Conservation (phyloP, 1,140 invertebrate species). For the Asobara japonica region DNA sequence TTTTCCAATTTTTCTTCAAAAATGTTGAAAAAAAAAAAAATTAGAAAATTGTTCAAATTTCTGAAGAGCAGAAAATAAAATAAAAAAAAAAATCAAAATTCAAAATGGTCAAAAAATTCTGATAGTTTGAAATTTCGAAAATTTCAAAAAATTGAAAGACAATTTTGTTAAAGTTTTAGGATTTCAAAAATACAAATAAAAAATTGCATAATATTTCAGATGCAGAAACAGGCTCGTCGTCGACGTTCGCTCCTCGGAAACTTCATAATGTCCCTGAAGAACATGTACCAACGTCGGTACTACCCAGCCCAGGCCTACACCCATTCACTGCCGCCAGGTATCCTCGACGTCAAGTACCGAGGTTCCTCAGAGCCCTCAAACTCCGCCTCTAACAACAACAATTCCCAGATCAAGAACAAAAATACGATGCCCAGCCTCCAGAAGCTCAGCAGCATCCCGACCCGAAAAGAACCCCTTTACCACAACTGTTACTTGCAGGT, state of each 20-base stretch:
- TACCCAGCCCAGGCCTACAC: not conserved
- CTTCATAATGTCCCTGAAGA: not conserved
- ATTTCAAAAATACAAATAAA: not conserved
- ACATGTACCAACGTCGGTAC: not conserved
- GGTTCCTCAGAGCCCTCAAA: not conserved
- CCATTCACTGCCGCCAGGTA: not conserved
- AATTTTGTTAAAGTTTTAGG: no score
- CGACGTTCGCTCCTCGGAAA: not conserved
- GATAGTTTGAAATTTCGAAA: no score
- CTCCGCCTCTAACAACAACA: not conserved
- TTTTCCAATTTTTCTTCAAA: not conserved
- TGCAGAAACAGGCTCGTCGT: not conserved
- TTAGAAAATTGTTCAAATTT: no score
- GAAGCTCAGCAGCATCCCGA: slow-evolving; percentile 54
- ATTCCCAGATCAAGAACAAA: not conserved
- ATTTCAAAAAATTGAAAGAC: no score
- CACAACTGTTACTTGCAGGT: slow-evolving; percentile 82
- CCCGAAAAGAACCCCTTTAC: slow-evolving; percentile 76
- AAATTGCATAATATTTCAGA: not conserved
- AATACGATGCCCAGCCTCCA: slow-evolving; percentile 29
- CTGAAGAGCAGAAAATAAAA: no score
- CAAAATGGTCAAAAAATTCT: not conserved
- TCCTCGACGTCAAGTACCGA: not conserved
- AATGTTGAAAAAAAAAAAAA: not conserved
- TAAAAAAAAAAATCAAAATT: no score